These are phyloP conservation scores for Cherax destructor DNA, from an alignment of 1,140 invertebrate species.

Conservation along the genomic window DNA sequence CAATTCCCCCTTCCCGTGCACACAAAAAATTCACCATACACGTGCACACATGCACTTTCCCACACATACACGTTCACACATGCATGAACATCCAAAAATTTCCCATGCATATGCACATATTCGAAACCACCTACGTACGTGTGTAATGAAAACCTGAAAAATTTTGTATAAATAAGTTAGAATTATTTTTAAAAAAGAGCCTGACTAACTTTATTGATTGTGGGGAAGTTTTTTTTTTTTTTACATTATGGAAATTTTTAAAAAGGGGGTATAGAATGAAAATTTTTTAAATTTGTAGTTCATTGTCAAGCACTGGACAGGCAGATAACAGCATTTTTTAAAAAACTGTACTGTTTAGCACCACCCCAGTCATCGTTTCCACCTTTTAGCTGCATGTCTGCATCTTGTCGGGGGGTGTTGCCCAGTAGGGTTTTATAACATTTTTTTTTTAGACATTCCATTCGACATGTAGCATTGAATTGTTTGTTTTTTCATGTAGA, in stretches of 20 bases:
- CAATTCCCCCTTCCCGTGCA: too few relatives aligned
- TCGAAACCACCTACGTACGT: too few relatives aligned
- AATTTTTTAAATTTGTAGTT: neutral
- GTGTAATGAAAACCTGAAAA: neutral
- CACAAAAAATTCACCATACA: too few relatives aligned
- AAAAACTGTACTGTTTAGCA: slow-evolving; percentile 6
- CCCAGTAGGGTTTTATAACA: slow-evolving; percentile 14
- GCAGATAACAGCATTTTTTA: slow-evolving; percentile 18
- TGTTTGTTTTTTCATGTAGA: slow-evolving; percentile 20
- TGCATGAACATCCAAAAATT: too few relatives aligned
- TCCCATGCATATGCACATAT: too few relatives aligned
- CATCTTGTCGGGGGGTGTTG: neutral
- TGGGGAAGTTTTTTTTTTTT: slow-evolving; percentile 3
- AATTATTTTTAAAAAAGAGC: neutral
- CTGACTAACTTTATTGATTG: neutral
- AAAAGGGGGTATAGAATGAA: neutral
- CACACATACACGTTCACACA: too few relatives aligned
- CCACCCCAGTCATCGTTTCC: slow-evolving; percentile 30
- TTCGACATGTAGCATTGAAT: slow-evolving; percentile 40
- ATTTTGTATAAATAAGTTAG: neutral
- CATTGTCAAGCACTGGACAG: neutral
- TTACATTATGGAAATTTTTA: neutral
- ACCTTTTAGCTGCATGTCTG: slow-evolving; percentile 33
- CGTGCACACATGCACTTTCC: too few relatives aligned
- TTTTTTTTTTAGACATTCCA: slow-evolving; percentile 45